A percentile compares a stretch with the other conserved stretches of the same genome.
Conservation (phyloP, 2,113 vertebrate genomes). For the Phaethon lepturus region DNA sequence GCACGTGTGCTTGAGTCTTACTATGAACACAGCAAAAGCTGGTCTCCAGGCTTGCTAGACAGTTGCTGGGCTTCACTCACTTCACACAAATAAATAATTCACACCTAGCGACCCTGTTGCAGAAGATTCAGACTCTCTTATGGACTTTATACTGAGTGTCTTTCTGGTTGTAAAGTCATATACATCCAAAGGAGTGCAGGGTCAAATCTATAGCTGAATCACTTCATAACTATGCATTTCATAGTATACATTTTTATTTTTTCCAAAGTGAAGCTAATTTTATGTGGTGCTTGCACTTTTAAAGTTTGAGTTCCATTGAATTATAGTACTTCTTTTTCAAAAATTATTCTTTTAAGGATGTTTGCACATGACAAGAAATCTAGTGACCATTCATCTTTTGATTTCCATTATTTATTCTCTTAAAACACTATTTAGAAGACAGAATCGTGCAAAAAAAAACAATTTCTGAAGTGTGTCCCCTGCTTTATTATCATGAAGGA, state of each 20-base stretch:
- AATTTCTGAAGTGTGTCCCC: neutral
- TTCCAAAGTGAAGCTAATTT: neutral
- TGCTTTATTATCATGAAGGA: neutral
- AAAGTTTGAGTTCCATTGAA: neutral
- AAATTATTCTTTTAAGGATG: neutral
- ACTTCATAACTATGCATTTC: neutral
- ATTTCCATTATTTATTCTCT: neutral
- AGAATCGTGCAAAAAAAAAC: neutral
- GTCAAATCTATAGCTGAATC: neutral
- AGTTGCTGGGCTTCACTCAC: neutral
- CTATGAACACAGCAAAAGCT: neutral
- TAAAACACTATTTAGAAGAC: neutral
- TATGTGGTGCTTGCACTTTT: neutral
- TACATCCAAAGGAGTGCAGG: neutral
- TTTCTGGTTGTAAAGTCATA: neutral
- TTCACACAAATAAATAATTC: neutral
- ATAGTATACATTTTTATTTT: neutral
- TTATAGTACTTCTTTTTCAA: neutral
- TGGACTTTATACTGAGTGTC: neutral
- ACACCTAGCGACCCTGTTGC: fast-evolving
- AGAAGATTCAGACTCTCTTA: neutral
- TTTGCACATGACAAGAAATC: neutral
- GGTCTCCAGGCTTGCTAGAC: neutral
- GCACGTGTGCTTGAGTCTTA: neutral
- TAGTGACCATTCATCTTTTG: neutral